These are phyloP conservation scores for Luidia sarsii DNA, from an alignment of 53 echinoderm and acorn worm species.

Conservation along the genomic window DNA sequence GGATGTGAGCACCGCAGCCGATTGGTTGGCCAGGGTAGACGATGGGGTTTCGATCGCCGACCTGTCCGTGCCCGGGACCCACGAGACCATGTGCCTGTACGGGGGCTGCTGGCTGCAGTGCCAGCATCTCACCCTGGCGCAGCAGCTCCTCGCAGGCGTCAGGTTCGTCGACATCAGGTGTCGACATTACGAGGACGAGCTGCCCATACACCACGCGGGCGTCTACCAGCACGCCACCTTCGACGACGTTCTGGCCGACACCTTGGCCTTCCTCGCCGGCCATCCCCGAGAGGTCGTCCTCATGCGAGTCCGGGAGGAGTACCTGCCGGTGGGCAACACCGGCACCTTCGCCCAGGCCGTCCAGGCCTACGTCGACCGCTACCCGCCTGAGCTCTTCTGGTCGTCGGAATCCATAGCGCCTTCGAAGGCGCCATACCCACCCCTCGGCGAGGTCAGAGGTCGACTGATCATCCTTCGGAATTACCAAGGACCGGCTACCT, in stretches of 20 bases:
- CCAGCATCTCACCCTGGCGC: conserved; percentile 17
- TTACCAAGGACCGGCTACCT: conserved; percentile 20
- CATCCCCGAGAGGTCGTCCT: conserved; percentile 25
- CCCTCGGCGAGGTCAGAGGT: conserved; percentile 10
- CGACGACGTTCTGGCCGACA: conserved; percentile 28
- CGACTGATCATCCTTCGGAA: conserved; percentile 29
- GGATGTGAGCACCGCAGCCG: background rate
- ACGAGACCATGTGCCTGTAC: conserved; percentile 31
- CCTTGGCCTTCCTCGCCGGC: conserved; percentile 12
- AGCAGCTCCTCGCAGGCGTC: conserved; percentile 19
- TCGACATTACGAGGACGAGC: conserved; percentile 40
- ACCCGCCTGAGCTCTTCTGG: conserved; percentile 23
- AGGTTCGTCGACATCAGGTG: conserved; percentile 48
- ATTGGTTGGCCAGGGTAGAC: conserved; percentile 13
- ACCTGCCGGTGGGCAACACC: conserved; percentile 22
- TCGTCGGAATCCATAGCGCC: background rate
- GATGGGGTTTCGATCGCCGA: background rate
- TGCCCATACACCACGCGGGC: conserved; percentile 28
- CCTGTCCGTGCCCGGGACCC: conserved; percentile 36
- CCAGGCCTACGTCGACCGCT: conserved; percentile 6
- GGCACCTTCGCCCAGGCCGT: conserved; percentile 24
- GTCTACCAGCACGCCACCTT: conserved; percentile 49
- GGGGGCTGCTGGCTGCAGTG: conserved; percentile 31
- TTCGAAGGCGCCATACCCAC: too few species aligned
- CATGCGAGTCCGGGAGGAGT: conserved; percentile 50